Base-by-base conservation (phyloP, 2,888 invertebrate species). In the Catocala nupta region DNA sequence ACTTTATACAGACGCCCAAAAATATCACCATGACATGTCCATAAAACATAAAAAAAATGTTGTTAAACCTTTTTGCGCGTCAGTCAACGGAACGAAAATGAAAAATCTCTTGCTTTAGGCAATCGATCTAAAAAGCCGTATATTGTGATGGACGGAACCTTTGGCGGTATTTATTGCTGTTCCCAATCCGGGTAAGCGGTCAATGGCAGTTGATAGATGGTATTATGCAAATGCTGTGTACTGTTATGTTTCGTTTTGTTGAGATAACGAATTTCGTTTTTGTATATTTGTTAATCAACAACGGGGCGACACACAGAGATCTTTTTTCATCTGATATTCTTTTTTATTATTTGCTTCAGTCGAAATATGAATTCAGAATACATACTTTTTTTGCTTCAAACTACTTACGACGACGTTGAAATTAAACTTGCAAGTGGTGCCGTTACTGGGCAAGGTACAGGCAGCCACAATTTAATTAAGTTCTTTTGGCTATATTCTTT, bases 131-230 rank as follows among this genome's bases (percentile, higher is more conserved):
- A 80, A 80, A 80, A 79, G 80, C 57, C 70, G 65, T 81, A 68
- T 70, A 70, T 75, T 71, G 73, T 84, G 83, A 83, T 83, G 72
- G 72, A 80, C 73, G 73, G 74, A 70, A 77, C 73, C 81, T 78
- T 78, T 75, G 68, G 67, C 61, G 63, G 78, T 83, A 87, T 88
- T 87, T 88, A 88, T 88, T 84, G 80, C 81, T 74, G 75, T 78
- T 77, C 80, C 80, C 81, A 81, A 84, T 84, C 78, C 80, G 82
- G 81, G 70, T 69, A 73, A 78, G 80, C 82, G 87, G 86, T 84
- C 85, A 87, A 75, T 71, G 75, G 67, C 60, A 77, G 77, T 73
- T 88, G 88, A 88, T 88, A 81, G 83, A 88, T 87, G 84, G 83
- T 78, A 73, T 82, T 84, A 87, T 88, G 84, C 81, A 84, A 81